phyloP scores from a whole-genome alignment of 1,140 invertebrate genomes.

The Zaprionus vittiger region DNA sequence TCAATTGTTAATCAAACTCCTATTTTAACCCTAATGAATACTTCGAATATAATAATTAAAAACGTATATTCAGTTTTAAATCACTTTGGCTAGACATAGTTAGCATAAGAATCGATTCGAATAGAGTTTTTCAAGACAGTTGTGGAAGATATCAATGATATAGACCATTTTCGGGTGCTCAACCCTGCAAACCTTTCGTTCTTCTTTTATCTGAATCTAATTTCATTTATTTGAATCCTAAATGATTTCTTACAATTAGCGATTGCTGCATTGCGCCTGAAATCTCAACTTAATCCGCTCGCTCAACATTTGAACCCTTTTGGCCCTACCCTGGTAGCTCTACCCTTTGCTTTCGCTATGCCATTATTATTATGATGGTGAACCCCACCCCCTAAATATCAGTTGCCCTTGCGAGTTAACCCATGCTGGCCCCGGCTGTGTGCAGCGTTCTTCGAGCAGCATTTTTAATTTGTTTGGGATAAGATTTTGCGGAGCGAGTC shows the following conservation, averaged over 20 bases:
- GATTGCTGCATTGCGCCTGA: not conserved
- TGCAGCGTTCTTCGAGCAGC: constrained; percentile 28
- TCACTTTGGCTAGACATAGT: not conserved
- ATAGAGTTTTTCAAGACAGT: not conserved
- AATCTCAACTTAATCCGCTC: not conserved
- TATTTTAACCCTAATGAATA: no score
- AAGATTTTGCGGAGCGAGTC: constrained; percentile 42
- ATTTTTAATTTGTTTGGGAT: constrained; percentile 65
- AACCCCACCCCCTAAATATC: not conserved
- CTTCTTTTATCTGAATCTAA: not conserved
- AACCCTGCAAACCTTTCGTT: not conserved
- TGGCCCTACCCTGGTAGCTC: not conserved
- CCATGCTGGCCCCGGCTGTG: constrained; percentile 10
- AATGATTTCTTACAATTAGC: constrained; percentile 1
- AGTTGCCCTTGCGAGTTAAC: not conserved
- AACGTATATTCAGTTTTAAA: no score
- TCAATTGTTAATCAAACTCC: no score
- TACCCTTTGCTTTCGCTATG: not conserved
- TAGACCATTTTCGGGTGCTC: not conserved
- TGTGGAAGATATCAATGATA: not conserved
- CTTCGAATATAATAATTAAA: no score
- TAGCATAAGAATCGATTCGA: not conserved
- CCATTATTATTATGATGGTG: not conserved
- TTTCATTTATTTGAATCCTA: not conserved
- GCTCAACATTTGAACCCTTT: not conserved